These are phyloP conservation scores for Calliphora vicina DNA, from an alignment of 1,140 invertebrate species.

Conservation along the genomic window DNA sequence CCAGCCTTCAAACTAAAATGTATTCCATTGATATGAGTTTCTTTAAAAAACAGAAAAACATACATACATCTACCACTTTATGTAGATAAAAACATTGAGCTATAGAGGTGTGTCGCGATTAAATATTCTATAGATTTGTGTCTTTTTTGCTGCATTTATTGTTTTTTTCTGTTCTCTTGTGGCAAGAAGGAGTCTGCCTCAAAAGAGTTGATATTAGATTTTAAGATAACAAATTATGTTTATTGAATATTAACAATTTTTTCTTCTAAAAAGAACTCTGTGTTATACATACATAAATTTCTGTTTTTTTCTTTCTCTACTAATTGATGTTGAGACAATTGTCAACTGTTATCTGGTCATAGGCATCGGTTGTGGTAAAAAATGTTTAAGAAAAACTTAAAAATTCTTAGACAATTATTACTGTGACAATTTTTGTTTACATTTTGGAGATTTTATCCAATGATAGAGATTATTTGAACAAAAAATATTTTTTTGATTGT, in stretches of 20 bases:
- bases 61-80: too few relatives aligned
- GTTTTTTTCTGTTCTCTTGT: too few relatives aligned
- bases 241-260: slow-evolving; percentile 29
- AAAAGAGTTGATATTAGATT: slow-evolving; percentile 29
- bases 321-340: slow-evolving; percentile 33
- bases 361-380: background rate
- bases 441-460: too few relatives aligned
- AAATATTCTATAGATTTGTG: background rate
- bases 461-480: too few relatives aligned
- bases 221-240: slow-evolving; percentile 29
- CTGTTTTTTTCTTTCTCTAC: background rate
- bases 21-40: background rate
- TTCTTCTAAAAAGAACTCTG: background rate
- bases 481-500: too few relatives aligned
- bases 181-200: slow-evolving; percentile 9
- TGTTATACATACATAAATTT: slow-evolving; percentile 9
- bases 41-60: too few relatives aligned
- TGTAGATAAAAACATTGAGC: too few relatives aligned
- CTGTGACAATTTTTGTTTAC: background rate
- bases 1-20: background rate
- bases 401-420: slow-evolving; percentile 11
- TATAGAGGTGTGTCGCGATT: slow-evolving; percentile 21
- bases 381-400: background rate
- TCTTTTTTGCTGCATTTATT: background rate
- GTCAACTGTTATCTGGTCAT: slow-evolving; percentile 21